Conservation (phyloP, 2,797 vertebrate genomes). For the Pangasius sanitwongsei region DNA sequence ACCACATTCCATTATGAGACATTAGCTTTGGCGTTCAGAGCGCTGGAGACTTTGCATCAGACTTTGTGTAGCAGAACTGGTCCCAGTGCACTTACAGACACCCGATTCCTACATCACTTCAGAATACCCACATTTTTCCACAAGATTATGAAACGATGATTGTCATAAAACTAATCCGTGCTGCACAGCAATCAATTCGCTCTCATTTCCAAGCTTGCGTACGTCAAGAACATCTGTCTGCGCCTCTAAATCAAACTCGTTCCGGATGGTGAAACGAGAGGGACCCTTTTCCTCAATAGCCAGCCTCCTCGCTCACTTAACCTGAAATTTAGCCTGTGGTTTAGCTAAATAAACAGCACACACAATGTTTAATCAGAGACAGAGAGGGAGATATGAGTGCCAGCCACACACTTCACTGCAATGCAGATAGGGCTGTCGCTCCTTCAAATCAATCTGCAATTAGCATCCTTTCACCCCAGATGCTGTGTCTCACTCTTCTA, state of each 20-base stretch:
- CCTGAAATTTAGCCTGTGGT: constrained; percentile 77
- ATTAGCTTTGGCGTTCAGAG: too few relatives aligned
- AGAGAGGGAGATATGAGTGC: constrained; percentile 31
- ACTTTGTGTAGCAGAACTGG: background rate
- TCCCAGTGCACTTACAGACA: background rate
- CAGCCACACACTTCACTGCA: constrained; percentile 62
- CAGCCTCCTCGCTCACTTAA: constrained; percentile 77
- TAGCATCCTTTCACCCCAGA: constrained; percentile 81
- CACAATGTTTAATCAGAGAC: constrained; percentile 81
- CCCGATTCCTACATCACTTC: background rate
- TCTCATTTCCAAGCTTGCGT: background rate
- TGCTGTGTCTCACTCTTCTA: constrained; percentile 64
- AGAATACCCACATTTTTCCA: background rate
- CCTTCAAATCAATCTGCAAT: constrained; percentile 82
- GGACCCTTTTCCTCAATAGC: constrained; percentile 71
- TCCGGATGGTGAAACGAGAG: constrained; percentile 73
- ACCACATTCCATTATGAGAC: background rate
- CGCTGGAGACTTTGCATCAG: background rate
- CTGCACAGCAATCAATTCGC: background rate
- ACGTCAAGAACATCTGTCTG: constrained; percentile 73
- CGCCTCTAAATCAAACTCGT: constrained; percentile 74
- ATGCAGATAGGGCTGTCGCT: constrained; percentile 73
- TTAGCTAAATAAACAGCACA: constrained; percentile 77
- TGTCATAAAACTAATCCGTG: constrained; percentile 9
- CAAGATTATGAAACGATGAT: constrained; percentile 22